Percentiles rank a stretch among this genome's conserved stretches.
These are phyloP conservation scores for Chlorocebus sabaeus DNA, from an alignment of 2,113 vertebrate species.

Conservation along the genomic window DNA sequence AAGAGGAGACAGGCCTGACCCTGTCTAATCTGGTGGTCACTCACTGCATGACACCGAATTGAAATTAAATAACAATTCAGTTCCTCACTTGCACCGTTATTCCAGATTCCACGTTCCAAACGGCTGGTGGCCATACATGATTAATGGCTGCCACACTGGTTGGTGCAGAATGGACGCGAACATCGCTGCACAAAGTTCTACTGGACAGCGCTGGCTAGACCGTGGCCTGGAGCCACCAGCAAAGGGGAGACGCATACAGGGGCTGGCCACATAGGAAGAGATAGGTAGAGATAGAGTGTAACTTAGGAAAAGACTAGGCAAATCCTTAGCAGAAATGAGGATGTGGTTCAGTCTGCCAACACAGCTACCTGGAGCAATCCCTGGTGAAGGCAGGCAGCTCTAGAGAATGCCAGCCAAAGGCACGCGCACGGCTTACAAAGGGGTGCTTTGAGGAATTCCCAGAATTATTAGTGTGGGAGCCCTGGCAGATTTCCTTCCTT, in stretches of 20 bases:
- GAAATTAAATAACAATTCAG: background rate
- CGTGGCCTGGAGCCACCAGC: background rate
- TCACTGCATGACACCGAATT: background rate
- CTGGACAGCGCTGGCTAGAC: background rate
- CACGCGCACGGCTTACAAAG: background rate
- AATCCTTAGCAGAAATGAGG: background rate
- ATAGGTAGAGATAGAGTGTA: rapidly evolving
- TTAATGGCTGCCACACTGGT: background rate
- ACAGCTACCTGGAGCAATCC: background rate
- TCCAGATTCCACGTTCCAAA: background rate
- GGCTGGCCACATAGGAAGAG: background rate
- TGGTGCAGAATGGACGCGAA: background rate
- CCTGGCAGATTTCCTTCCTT: background rate
- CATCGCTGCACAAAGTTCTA: background rate
- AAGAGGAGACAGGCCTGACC: background rate
- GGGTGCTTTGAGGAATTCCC: background rate
- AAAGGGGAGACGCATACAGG: background rate
- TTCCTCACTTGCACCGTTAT: background rate
- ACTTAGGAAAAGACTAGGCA: background rate
- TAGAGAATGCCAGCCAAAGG: background rate
- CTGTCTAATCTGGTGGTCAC: background rate
- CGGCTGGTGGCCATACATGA: background rate
- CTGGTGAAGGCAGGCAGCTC: background rate
- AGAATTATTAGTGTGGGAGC: background rate
- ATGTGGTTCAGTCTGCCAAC: background rate